Evolutionary conservation across 2,888 invertebrate species (phyloP).

Genomic region (Bruchidius siliquastri): DNA sequence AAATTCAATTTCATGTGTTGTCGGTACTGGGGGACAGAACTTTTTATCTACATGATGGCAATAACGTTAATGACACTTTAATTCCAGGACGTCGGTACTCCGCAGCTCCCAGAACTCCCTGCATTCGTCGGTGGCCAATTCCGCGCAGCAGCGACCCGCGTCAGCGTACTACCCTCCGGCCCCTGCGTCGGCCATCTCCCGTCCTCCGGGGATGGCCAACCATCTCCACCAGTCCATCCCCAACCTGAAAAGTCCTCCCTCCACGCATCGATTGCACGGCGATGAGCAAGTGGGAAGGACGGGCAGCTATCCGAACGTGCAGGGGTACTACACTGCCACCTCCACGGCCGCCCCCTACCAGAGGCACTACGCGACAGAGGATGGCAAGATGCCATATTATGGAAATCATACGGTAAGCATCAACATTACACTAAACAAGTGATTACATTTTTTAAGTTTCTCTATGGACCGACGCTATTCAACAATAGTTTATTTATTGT

Average conservation of each 20-base stretch:
- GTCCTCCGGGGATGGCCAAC: conserved; percentile 18
- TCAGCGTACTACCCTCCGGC: conserved; percentile 53
- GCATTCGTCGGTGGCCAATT: conserved; percentile 49
- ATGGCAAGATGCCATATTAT: conserved; percentile 23
- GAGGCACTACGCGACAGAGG: conserved; percentile 7
- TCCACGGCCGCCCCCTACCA: not conserved
- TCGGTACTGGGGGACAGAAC: too few relatives aligned
- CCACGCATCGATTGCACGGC: conserved; percentile 30
- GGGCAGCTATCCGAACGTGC: conserved; percentile 37
- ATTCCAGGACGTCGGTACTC: conserved; percentile 50
- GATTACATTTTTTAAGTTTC: too few relatives aligned
- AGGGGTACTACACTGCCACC: conserved; percentile 18
- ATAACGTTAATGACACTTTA: not conserved
- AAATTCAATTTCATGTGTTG: too few relatives aligned
- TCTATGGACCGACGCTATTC: too few relatives aligned
- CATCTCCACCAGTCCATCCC: conserved; percentile 48
- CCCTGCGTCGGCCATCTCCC: conserved; percentile 26
- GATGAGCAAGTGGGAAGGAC: conserved; percentile 35
- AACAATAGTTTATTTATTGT: too few relatives aligned
- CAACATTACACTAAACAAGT: conserved; percentile 1
- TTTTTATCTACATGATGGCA: too few relatives aligned
- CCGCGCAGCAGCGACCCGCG: conserved; percentile 52
- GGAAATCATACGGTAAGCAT: conserved; percentile 9
- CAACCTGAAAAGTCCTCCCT: conserved; percentile 45
- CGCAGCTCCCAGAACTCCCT: conserved; percentile 60